These are phyloP conservation scores for Biston betularia DNA, from an alignment of 2,888 invertebrate species.

Conservation along the genomic window DNA sequence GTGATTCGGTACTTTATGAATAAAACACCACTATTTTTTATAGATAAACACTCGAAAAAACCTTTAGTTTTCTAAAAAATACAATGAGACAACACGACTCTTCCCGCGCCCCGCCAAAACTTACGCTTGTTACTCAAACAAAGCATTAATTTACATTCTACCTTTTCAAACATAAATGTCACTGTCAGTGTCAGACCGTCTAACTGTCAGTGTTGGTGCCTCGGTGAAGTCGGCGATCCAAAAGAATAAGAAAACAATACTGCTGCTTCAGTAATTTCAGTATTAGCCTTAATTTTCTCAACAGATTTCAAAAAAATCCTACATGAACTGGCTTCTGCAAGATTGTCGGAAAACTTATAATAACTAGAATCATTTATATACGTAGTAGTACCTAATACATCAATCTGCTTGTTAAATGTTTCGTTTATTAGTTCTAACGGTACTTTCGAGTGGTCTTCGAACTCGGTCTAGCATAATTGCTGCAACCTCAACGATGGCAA, in stretches of 20 bases:
- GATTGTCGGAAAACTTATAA: not conserved
- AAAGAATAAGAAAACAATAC: not conserved
- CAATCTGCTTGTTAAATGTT: constrained; percentile 54
- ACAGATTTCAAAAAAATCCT: not conserved
- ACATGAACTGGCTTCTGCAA: not conserved
- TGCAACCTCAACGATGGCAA: constrained; percentile 52
- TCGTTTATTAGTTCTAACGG: constrained; percentile 61
- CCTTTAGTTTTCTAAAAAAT: too few relatives aligned
- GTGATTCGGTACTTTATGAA: too few relatives aligned
- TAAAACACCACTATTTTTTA: too few relatives aligned
- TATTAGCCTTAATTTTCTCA: not conserved
- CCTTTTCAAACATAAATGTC: not conserved
- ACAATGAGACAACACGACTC: too few relatives aligned
- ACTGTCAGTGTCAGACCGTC: not conserved
- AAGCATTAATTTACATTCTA: too few relatives aligned
- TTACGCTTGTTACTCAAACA: too few relatives aligned
- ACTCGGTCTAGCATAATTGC: constrained; percentile 45
- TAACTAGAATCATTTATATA: not conserved
- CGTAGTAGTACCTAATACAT: too few relatives aligned
- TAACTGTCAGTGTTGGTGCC: too few relatives aligned
- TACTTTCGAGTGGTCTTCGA: constrained; percentile 54
- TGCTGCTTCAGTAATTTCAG: too few relatives aligned
- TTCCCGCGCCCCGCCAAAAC: too few relatives aligned
- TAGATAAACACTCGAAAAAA: too few relatives aligned
- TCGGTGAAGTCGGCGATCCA: not conserved